phyloP scores from a whole-genome alignment of 2,888 invertebrate species.

The Syrista parreyssii region DNA sequence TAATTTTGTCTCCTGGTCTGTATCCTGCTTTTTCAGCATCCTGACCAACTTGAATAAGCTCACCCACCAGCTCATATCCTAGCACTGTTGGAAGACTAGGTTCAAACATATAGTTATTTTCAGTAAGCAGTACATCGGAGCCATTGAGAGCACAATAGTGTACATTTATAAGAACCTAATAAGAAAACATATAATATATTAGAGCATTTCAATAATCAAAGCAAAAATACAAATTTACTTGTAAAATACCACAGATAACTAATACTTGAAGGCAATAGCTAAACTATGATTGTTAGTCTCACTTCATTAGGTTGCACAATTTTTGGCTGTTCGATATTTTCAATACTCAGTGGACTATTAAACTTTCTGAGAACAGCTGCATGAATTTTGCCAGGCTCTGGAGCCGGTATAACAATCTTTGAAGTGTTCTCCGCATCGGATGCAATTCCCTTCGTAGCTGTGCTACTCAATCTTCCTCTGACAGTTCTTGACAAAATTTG shows the following conservation, averaged over 20 bases:
- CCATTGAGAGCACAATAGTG: constrained; percentile 76
- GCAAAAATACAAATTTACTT: constrained; percentile 4
- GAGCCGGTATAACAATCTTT: constrained; percentile 28
- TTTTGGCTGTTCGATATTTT: constrained; percentile 62
- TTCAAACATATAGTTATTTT: constrained; percentile 66
- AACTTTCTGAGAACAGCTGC: constrained; percentile 69
- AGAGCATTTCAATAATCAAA: not conserved
- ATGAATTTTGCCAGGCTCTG: constrained; percentile 46
- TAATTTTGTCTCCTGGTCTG: constrained; percentile 72
- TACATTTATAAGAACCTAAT: constrained; percentile 73
- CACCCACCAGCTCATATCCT: constrained; percentile 75
- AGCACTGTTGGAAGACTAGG: constrained; percentile 71
- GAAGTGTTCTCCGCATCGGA: constrained; percentile 25
- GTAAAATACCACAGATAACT: not conserved
- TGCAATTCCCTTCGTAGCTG: constrained; percentile 15
- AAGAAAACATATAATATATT: constrained; percentile 18
- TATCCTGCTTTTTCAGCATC: constrained; percentile 65
- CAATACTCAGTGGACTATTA: constrained; percentile 68
- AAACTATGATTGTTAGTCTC: not conserved
- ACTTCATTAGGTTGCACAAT: constrained; percentile 68
- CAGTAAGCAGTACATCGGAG: constrained; percentile 70
- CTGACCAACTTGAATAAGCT: constrained; percentile 70
- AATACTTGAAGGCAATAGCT: not conserved
- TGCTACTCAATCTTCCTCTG: constrained; percentile 26
- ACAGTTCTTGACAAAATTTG: constrained; percentile 21